Evolutionary conservation across 2,888 invertebrate species (phyloP).

Genomic region (Melipona bicolor): DNA sequence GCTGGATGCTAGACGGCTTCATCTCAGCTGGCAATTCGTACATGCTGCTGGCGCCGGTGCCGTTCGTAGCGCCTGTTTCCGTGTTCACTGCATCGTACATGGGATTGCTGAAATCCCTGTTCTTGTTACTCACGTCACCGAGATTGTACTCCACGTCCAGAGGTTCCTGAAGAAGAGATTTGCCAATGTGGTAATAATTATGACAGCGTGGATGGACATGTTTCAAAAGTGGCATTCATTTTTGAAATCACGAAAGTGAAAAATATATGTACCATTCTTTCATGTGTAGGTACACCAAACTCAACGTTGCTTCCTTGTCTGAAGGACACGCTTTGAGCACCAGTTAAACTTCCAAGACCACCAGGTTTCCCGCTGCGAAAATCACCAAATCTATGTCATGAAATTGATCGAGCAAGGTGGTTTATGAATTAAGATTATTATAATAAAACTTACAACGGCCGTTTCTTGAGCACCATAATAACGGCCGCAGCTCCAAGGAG

Average conservation of each 20-base stretch:
- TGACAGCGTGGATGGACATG: neutral
- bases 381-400: neutral
- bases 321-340: conserved; percentile 96
- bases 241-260: neutral
- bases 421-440: neutral
- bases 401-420: neutral
- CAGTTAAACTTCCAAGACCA: conserved; percentile 91
- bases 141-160: conserved; percentile 92
- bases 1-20: conserved; percentile 92
- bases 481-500: conserved; percentile 90
- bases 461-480: conserved; percentile 92
- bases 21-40: conserved; percentile 93
- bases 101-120: conserved; percentile 98
- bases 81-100: conserved; percentile 97
- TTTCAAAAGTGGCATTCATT: neutral
- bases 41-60: conserved; percentile 89
- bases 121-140: conserved; percentile 91
- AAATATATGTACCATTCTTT: conserved; percentile 81
- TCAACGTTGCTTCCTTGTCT: conserved; percentile 97
- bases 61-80: conserved; percentile 86
- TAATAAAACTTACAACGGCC: conserved; percentile 91
- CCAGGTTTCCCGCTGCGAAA: conserved; percentile 91
- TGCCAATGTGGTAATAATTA: neutral
- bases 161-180: conserved; percentile 85
- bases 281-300: conserved; percentile 87